Evolutionary conservation across 2,797 vertebrate genomes (phyloP), one percentile per base, ranked within the genome.

Genomic region (Mastacembelus armatus): DNA sequence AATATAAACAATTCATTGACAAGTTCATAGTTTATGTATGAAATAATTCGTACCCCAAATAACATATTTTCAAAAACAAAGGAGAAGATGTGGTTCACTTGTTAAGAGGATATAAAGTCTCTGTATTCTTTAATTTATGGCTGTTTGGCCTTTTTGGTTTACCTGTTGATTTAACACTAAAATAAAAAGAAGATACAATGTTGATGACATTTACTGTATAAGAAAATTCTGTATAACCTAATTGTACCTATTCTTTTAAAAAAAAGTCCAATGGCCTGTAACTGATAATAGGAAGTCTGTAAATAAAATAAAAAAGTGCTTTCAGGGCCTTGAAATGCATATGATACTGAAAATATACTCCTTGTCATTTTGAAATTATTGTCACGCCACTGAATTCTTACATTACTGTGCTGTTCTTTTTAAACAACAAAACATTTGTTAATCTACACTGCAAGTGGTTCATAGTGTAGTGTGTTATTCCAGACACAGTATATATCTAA

Each of bases 131-230:
- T 73, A 10, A 56, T 59, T 74, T 78, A 81, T 85, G 79, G 68
- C 79, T 78, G 48, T 88, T 88, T 89, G 85, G 84, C 68, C 79
- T 86, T 10, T 65, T 73, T 81, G 27, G 48, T 77, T 67, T 38
- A 69, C 74, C 29, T 77, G 38, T 66, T 71, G 59, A 70, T 57
- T 67, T 55, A 42, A 77, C 10, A 67, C 26, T 71, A 56, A 49
- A 19, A 43, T 10, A 33, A 48, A 33, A 45, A 26, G n/a, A 63
- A 68, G 43, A 49, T 70, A 56, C 22, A 71, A 52, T 49, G 60
- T 52, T 44, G 22, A 52, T 60, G 21, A 71, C 27, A 51, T 38
- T 58, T 38, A 48, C 29, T 40, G 33, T 38, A 42, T 65, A 62
- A 61, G 18, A 51, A 44, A 64, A 61, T 36, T 38, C 2, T 61